Percentiles rank a stretch among this genome's conserved stretches.
These are phyloP conservation scores for Hypercompe scribonia DNA, from an alignment of 2,888 invertebrate genomes.

Conservation along the genomic window DNA sequence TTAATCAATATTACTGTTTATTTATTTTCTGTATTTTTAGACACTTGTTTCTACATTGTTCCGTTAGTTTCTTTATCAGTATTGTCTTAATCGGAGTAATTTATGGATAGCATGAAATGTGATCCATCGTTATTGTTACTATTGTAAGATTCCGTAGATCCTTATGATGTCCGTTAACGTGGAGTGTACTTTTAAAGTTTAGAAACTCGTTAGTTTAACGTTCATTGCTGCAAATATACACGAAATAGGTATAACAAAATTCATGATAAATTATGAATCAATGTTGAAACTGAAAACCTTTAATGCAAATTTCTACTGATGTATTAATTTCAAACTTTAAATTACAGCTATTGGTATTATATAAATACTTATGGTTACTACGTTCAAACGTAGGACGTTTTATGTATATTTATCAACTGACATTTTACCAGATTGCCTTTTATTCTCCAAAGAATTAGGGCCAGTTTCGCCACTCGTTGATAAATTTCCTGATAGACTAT, in stretches of 20 bases:
- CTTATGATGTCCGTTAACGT: neutral
- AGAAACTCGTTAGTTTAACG: neutral
- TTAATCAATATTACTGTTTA: neutral
- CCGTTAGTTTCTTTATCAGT: neutral
- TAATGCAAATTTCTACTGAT: no score
- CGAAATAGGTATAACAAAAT: neutral
- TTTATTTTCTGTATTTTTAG: neutral
- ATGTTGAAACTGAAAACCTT: no score
- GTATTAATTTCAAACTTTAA: no score
- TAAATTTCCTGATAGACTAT: no score
- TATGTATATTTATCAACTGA: no score
- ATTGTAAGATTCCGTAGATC: neutral
- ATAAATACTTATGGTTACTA: no score
- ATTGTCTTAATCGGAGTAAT: neutral
- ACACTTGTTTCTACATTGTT: neutral
- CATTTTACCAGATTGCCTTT: no score
- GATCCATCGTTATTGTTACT: neutral
- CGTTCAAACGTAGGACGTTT: no score
- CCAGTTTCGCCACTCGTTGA: no score
- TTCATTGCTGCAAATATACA: neutral
- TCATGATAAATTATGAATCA: no score
- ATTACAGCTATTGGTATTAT: no score
- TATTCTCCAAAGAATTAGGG: no score
- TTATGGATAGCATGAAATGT: neutral
- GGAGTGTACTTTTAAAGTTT: neutral